Percentiles rank a stretch among this genome's conserved stretches.
phyloP scores from a whole-genome alignment of 2,113 vertebrate genomes.

The Perca flavescens region DNA sequence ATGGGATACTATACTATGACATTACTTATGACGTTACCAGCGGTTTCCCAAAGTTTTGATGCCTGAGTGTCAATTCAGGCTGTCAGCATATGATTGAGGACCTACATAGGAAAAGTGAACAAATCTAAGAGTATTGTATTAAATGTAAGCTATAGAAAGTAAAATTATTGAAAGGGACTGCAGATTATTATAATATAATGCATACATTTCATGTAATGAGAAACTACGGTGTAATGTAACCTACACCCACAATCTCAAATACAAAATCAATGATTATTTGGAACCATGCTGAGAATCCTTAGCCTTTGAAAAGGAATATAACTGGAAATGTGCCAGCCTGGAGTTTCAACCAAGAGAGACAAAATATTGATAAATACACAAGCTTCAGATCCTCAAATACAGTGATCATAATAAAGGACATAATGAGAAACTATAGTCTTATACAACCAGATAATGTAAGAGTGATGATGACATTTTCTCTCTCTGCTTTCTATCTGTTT shows the following conservation, averaged over 20 bases:
- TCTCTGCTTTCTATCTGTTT: conserved; percentile 9
- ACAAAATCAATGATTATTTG: conserved; percentile 24
- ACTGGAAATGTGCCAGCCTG: conserved; percentile 4
- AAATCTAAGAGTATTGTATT: not conserved
- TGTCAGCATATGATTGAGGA: too few relatives aligned
- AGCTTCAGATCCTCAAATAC: conserved; percentile 35
- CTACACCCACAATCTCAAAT: not conserved
- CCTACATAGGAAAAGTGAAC: too few relatives aligned
- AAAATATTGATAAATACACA: conserved; percentile 11
- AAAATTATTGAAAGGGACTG: not conserved
- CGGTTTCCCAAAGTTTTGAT: too few relatives aligned
- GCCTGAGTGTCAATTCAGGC: too few relatives aligned
- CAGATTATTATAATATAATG: not conserved
- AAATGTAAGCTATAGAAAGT: not conserved
- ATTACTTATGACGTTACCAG: too few relatives aligned
- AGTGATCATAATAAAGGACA: conserved; percentile 26
- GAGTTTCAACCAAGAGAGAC: not conserved
- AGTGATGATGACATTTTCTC: conserved; percentile 26
- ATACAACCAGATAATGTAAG: conserved; percentile 1
- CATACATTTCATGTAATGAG: not conserved
- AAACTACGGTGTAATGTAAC: not conserved
- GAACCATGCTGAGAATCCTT: conserved; percentile 10
- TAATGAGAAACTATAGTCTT: conserved; percentile 17
- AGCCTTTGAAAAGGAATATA: conserved; percentile 23
- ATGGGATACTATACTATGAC: too few relatives aligned